Evolutionary conservation across 2,888 invertebrate genomes (phyloP), one percentile per base, ranked within the genome.

Genomic region (Hirtodrosophila trivittata): DNA sequence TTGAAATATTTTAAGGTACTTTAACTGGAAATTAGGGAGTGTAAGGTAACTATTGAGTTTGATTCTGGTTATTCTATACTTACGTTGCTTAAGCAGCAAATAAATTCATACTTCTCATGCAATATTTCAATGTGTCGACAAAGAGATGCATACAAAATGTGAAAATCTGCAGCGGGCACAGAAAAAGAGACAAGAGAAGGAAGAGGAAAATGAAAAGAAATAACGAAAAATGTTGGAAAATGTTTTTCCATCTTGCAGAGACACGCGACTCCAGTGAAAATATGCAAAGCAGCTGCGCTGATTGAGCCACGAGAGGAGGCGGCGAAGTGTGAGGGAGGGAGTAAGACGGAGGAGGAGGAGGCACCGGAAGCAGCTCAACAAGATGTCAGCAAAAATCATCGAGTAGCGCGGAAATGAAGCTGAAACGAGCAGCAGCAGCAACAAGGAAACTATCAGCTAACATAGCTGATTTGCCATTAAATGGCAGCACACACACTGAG

Each of bases 341-440:
- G n/a, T n/a, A n/a, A n/a, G n/a, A n/a, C n/a, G n/a, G n/a, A n/a
- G 25, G 13, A 16, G 30, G 43, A 42, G 30, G 49, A 16, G 12
- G 30, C 33, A 33, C 1, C 49, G 66, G 64, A 72, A 64, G 75
- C 82, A 59, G 56, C 60, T 67, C 68, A 83, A 75, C 84, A 86
- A 81, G 84, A 86, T 81, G 86, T 81, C 84, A 84, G 75, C 81
- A 77, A 57, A 75, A 86, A 86, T 86, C 80, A 80, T 75, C 75
- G 72, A 75, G 66, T 80, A 50, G 66, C 67, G 49, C 68, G 82
- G 78, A 82, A 81, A 82, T 82, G 73, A 65, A 82, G 76, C 66
- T 56, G 65, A 57, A 70, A 52, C 83, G 63, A 73, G 74, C 26
- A 57, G 26, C 51, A 56, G 32, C 39, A 33, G 38, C 45, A 47